phyloP scores from a whole-genome alignment of 1,140 invertebrate species.

The Magallana ariakensis region DNA sequence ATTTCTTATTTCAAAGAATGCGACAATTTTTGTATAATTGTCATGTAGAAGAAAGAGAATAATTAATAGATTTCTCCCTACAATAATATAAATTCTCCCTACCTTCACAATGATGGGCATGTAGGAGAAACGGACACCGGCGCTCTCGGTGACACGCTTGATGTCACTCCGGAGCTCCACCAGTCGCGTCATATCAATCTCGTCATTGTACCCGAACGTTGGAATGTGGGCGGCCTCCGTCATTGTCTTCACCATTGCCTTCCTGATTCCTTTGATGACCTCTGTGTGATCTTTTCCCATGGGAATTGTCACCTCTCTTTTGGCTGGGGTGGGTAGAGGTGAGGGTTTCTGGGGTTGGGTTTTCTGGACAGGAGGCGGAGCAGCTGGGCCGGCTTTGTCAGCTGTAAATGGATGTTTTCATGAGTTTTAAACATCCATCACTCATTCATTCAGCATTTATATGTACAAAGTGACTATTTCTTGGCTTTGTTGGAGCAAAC shows the following conservation, averaged over 20 bases:
- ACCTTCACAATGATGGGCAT: conserved; percentile 88
- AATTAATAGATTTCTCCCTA: too few species aligned
- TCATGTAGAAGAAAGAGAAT: neutral
- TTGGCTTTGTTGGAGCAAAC: too few species aligned
- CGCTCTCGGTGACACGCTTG: conserved; percentile 84
- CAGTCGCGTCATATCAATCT: conserved; percentile 88
- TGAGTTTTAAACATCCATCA: too few species aligned
- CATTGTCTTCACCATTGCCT: conserved; percentile 98
- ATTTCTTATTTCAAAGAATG: too few species aligned
- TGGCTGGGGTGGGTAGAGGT: conserved; percentile 47
- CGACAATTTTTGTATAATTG: neutral
- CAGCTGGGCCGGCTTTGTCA: neutral
- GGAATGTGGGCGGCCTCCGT: conserved; percentile 88
- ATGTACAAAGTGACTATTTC: too few species aligned
- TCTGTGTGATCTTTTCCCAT: conserved; percentile 76
- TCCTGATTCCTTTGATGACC: conserved; percentile 87
- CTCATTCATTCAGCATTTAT: too few species aligned
- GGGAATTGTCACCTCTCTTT: conserved; percentile 41
- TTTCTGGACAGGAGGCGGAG: conserved; percentile 34
- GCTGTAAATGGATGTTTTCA: neutral
- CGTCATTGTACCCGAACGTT: conserved; percentile 82
- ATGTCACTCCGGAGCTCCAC: conserved; percentile 85
- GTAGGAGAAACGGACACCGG: conserved; percentile 91
- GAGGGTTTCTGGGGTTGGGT: conserved; percentile 45
- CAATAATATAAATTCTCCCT: neutral